Evolutionary conservation across 1,140 invertebrate species (phyloP).

Genomic region (Drosophila burlai): DNA sequence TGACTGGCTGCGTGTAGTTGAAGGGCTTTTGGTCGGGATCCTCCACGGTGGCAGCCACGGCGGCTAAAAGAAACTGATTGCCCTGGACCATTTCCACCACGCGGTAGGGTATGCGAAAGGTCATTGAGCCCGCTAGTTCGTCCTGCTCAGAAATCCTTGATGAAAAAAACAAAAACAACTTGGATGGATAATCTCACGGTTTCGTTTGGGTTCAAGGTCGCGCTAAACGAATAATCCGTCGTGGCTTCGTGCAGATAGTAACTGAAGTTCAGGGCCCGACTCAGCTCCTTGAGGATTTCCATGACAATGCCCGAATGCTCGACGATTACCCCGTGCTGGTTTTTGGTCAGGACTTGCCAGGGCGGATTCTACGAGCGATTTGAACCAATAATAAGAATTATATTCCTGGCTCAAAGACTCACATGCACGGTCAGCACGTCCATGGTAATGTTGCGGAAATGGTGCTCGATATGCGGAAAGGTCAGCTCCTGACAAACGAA

Average conservation of each 20-base stretch:
- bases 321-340: conserved; percentile 86
- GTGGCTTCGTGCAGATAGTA: conserved; percentile 84
- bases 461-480: conserved; percentile 92
- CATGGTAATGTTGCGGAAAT: conserved; percentile 90
- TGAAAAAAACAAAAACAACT: not conserved
- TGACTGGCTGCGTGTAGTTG: conserved; percentile 93
- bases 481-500: conserved; percentile 89
- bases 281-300: conserved; percentile 92
- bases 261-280: conserved; percentile 93
- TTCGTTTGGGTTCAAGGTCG: conserved; percentile 48
- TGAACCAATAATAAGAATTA: conserved; percentile 66
- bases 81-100: conserved; percentile 65
- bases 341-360: conserved; percentile 90
- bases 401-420: conserved; percentile 75
- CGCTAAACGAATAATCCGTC: conserved; percentile 10
- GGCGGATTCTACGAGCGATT: conserved; percentile 91
- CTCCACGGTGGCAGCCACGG: conserved; percentile 90
- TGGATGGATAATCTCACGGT: conserved; percentile 24
- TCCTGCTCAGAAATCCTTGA: conserved; percentile 29
- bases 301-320: conserved; percentile 90
- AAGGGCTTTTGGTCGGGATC: conserved; percentile 88
- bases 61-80: conserved; percentile 89
- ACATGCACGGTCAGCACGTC: conserved; percentile 87
- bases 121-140: conserved; percentile 67
- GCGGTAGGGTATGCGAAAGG: conserved; percentile 69